A percentile compares a stretch with the other conserved stretches of the same genome.
phyloP scores from a whole-genome alignment of 2,797 vertebrate species.

The Pogonophryne albipinna region DNA sequence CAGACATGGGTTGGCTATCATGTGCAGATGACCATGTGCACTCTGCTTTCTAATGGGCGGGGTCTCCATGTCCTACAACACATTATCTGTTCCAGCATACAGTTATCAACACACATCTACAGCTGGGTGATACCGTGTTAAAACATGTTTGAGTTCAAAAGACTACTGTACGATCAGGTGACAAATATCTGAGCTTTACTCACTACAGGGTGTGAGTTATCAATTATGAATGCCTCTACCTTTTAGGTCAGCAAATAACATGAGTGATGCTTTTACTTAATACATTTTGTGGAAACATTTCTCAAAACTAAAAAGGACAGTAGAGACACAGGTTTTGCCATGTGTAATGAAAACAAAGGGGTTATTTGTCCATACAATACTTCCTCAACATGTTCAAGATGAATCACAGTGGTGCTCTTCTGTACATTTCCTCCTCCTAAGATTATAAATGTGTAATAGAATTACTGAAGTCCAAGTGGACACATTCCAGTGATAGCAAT shows the following conservation, averaged over 20 bases:
- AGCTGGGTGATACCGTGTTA: not conserved
- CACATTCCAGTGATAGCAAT: constrained; percentile 6
- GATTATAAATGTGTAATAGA: constrained; percentile 12
- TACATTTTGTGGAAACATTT: not conserved
- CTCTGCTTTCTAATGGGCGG: constrained; percentile 19
- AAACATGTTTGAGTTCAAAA: not conserved
- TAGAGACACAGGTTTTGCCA: constrained; percentile 1
- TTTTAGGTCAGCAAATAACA: constrained; percentile 1
- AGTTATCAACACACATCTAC: constrained; percentile 1
- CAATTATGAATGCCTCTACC: constrained; percentile 17
- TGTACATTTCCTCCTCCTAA: not conserved
- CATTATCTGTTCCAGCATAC: not conserved
- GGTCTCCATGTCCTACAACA: not conserved
- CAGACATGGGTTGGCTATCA: not conserved
- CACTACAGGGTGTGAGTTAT: not conserved
- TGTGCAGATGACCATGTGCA: constrained; percentile 6
- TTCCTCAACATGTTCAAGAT: constrained; percentile 20
- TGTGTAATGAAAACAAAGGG: constrained; percentile 16
- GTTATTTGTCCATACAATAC: constrained; percentile 19
- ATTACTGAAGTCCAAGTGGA: constrained; percentile 9
- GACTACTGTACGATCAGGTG: not conserved
- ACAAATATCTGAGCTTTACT: not conserved
- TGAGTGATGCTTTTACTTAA: not conserved
- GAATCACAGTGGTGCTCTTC: constrained; percentile 26
- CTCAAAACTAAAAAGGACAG: no score